These are phyloP conservation scores for Aphrophora alni DNA, from an alignment of 2,888 invertebrate genomes.

Conservation along the genomic window DNA sequence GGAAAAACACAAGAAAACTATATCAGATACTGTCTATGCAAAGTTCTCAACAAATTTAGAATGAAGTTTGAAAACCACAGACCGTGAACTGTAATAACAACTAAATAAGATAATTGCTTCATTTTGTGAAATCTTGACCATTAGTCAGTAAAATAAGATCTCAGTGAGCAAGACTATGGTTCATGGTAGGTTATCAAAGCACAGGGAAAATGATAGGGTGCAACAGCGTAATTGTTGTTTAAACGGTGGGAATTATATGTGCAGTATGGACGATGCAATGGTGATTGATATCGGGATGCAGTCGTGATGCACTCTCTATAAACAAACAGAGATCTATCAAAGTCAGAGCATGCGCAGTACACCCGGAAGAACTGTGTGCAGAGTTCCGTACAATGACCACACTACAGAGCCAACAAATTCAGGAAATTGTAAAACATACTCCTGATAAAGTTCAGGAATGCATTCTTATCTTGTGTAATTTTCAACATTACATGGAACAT, in stretches of 20 bases:
- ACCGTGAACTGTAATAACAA: background rate
- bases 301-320: conserved; percentile 2
- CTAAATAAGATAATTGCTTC: background rate
- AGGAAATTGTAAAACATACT: conserved; percentile 3
- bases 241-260: conserved; percentile 7
- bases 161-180: background rate
- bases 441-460: background rate
- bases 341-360: background rate
- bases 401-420: background rate
- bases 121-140: background rate
- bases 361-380: conserved; percentile 1
- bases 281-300: background rate
- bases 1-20: too few relatives aligned
- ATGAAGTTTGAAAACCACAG: background rate
- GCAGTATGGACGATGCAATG: background rate
- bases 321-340: conserved; percentile 9
- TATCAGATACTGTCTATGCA: background rate
- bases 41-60: background rate
- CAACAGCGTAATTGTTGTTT: background rate
- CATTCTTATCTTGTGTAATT: background rate
- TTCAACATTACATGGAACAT: too few relatives aligned
- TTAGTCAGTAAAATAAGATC: background rate
- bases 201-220: background rate
- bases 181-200: background rate
- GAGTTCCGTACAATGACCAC: conserved; percentile 9